Percentiles rank a stretch among this genome's conserved stretches.
These are phyloP conservation scores for Neolamprologus sp. DNA, from an alignment of 2,113 vertebrate genomes.

Conservation along the genomic window DNA sequence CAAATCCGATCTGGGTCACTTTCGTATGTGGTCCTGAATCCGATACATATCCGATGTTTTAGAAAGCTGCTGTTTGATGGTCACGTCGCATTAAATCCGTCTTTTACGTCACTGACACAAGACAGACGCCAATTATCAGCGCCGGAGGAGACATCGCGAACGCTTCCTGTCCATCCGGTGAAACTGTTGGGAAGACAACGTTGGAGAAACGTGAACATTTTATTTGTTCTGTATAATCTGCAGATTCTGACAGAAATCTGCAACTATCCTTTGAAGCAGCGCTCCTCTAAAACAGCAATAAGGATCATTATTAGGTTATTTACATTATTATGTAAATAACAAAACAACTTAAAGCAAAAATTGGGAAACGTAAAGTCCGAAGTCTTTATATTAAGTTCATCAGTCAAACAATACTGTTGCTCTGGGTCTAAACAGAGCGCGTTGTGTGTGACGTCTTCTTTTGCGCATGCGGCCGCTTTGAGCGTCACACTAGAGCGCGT, in stretches of 20 bases:
- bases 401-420: fast-evolving
- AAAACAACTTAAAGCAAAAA: too few relatives aligned
- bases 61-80: neutral
- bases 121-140: fast-evolving
- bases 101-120: neutral
- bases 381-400: fast-evolving
- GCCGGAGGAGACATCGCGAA: fast-evolving
- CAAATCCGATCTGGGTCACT: too few relatives aligned
- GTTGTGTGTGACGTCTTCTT: neutral
- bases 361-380: fast-evolving
- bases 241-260: too few relatives aligned
- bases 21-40: fast-evolving
- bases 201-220: neutral
- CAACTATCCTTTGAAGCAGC: fast-evolving
- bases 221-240: fast-evolving
- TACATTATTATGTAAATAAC: neutral
- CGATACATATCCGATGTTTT: fast-evolving
- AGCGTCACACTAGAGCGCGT: neutral
- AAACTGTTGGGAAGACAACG: neutral
- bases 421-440: neutral
- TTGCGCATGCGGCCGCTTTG: fast-evolving
- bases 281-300: too few relatives aligned
- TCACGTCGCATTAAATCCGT: too few relatives aligned
- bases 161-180: fast-evolving
- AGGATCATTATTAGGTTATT: neutral